phyloP scores from a whole-genome alignment of 2,888 invertebrate genomes.

The Chymomyza fuscimana region DNA sequence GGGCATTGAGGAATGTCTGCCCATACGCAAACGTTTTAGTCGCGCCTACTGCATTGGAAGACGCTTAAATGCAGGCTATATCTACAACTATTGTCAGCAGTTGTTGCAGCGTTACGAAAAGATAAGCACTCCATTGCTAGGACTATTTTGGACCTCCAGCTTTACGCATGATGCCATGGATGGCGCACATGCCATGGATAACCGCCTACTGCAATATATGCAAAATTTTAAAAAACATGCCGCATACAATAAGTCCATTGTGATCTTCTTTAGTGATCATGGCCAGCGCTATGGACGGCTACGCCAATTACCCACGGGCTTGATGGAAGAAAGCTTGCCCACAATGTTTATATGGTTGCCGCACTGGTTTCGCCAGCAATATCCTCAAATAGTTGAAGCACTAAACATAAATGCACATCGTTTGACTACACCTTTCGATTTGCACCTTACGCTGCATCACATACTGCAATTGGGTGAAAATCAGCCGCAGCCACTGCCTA shows the following conservation, averaged over 20 bases:
- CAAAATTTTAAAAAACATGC: slow-evolving; percentile 81
- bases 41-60: slow-evolving; percentile 82
- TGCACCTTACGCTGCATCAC: slow-evolving; percentile 85
- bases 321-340: slow-evolving; percentile 88
- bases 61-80: slow-evolving; percentile 82
- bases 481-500: slow-evolving; percentile 41
- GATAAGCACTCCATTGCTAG: slow-evolving; percentile 84
- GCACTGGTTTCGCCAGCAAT: slow-evolving; percentile 81
- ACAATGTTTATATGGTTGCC: slow-evolving; percentile 86
- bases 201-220: slow-evolving; percentile 82
- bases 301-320: slow-evolving; percentile 84
- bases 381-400: slow-evolving; percentile 81
- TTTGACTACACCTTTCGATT: slow-evolving; percentile 86
- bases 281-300: slow-evolving; percentile 86
- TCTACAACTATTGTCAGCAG: slow-evolving; percentile 84
- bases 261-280: slow-evolving; percentile 88
- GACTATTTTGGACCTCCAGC: slow-evolving; percentile 88
- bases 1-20: slow-evolving; percentile 82
- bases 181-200: slow-evolving; percentile 84
- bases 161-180: slow-evolving; percentile 85
- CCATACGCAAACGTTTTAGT: slow-evolving; percentile 77
- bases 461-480: slow-evolving; percentile 80
- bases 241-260: slow-evolving; percentile 81
- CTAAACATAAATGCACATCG: slow-evolving; percentile 83
- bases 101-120: slow-evolving; percentile 83